These are phyloP conservation scores for Agapornis roseicollis DNA, from an alignment of 2,113 vertebrate genomes.

Conservation along the genomic window DNA sequence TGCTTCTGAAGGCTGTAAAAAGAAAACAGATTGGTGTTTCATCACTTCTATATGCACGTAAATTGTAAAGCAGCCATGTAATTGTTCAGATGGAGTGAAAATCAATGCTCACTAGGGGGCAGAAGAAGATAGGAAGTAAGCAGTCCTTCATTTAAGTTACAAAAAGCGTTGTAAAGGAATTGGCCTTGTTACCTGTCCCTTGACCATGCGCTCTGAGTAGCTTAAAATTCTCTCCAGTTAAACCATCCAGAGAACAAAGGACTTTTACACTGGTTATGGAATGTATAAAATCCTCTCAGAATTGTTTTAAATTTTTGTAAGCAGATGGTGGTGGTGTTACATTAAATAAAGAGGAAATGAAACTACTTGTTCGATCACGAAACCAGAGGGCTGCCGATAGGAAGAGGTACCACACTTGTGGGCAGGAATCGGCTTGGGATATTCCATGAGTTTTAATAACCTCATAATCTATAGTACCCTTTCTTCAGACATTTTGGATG, in stretches of 20 bases:
- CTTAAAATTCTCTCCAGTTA: background rate
- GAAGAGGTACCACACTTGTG: background rate
- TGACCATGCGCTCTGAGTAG: background rate
- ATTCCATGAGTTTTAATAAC: background rate
- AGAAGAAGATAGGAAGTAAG: background rate
- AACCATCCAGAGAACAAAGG: background rate
- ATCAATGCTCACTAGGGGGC: background rate
- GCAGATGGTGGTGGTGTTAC: background rate
- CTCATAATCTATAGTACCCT: background rate
- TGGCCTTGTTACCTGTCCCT: background rate
- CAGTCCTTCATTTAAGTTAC: background rate
- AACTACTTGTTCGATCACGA: background rate
- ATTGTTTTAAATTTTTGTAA: background rate
- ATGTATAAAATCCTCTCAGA: background rate
- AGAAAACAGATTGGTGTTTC: background rate
- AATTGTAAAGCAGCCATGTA: background rate
- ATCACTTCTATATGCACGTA: background rate
- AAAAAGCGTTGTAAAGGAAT: background rate
- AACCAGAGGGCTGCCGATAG: background rate
- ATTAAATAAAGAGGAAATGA: background rate
- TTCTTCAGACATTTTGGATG: background rate
- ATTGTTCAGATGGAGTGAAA: background rate
- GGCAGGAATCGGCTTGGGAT: background rate
- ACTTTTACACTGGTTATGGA: background rate
- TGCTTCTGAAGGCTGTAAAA: background rate